Base-by-base conservation (phyloP, 2,113 vertebrate genomes). In the Phoxinus phoxinus region DNA sequence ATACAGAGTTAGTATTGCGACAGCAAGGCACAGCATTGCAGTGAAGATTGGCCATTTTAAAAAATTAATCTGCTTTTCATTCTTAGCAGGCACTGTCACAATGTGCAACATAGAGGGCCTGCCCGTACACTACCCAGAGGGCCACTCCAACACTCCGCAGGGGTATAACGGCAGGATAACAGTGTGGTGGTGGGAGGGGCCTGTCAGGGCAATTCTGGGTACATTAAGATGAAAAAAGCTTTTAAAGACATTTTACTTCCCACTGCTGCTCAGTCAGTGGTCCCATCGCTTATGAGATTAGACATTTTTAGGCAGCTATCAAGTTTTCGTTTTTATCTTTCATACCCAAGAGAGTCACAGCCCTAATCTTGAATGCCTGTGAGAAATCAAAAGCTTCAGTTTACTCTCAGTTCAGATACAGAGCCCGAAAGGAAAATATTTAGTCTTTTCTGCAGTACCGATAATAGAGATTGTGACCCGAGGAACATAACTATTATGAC, bases 281-380 rank as follows among this genome's bases (percentile, higher is more conserved):
- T 87, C 89, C 87, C 85, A 90, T 92, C 90, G 90, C 88, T 91
- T 91, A 91, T 89, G 89, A 93, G 92, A 93, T 94, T 91, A 93
- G 90, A 92, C 63, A 4, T 91, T 92, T 94, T 91, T 84, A 89
- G 88, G 91, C 90, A 91, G 87, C 87, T 82, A 90, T 81, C 77
- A 86, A 88, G 86, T 92, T 83, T 73, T 83, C 84, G 25, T 90
- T 85, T 85, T 82, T 65, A 81, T 85, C 46, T 87, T 89, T 83
- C 1, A 79, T 81, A 61, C 85, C 37, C 59, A 85, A 75, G 84
- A 86, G 87, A 89, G 89, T 86, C 84, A 83, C 83, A 84, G 87
- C 58, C 82, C 72, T 85, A 77, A 86, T 84, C 83, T 71, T 51
- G 23, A 83, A 77, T 86, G 77, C 85, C 72, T 86, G 19, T 12